Evolutionary conservation across 2,888 invertebrate species (phyloP).

Genomic region (Tipula unca): DNA sequence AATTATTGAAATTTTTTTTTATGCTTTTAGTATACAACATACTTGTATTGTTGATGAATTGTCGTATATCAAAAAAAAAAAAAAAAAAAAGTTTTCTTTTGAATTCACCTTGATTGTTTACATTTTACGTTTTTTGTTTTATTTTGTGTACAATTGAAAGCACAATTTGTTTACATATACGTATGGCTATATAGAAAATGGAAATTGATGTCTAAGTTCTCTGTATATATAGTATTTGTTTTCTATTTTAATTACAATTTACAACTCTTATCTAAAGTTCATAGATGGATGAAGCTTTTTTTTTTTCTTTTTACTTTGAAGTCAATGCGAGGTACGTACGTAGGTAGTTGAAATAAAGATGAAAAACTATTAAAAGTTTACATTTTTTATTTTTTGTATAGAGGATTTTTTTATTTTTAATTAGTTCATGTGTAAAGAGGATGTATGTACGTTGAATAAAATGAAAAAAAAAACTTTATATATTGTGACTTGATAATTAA

Average conservation of each 20-base stretch:
- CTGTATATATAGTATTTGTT: background rate
- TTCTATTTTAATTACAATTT: slow-evolving; percentile 8
- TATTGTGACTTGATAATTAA: background rate
- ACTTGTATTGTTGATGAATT: background rate
- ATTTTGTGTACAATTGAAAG: background rate
- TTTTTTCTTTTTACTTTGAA: background rate
- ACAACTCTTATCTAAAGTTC: background rate
- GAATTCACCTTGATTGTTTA: background rate
- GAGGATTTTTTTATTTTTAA: background rate
- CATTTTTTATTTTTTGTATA: background rate
- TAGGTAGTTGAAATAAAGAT: background rate
- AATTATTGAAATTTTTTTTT: background rate
- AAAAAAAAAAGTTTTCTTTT: too few species aligned
- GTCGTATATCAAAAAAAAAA: background rate
- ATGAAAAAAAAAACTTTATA: background rate
- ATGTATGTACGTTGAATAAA: background rate
- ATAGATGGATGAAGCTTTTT: background rate
- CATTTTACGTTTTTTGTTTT: background rate
- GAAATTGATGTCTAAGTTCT: background rate
- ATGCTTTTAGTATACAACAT: too few species aligned
- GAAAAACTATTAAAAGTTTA: background rate
- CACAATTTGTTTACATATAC: background rate
- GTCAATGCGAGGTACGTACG: background rate
- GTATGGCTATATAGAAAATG: background rate
- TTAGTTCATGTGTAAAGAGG: background rate